Evolutionary conservation across 2,797 vertebrate species (phyloP), one percentile per base, ranked within the genome.

Genomic region (Natrix natrix): DNA sequence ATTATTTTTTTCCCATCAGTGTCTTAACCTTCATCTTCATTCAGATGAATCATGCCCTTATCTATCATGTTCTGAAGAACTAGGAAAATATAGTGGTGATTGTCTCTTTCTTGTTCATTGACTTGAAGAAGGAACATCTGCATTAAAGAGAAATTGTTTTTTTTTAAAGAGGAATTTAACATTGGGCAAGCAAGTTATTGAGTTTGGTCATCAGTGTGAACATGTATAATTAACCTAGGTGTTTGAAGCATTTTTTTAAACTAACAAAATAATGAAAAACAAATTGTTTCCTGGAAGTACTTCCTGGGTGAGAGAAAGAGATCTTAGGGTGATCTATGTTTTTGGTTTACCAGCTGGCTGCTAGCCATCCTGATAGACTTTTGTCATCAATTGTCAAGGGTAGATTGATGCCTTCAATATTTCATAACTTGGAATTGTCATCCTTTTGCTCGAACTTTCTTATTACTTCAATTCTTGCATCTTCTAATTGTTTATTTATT

Each of bases 11-110:
- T 97, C 95, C 97, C 14, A 32, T 95, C 93, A 97, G 95, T 97
- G 95, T 97, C 97, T 93, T 97, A 97, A 97, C 97, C 96, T 98
- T 97, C 97, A 97, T 97, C 96, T 95, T 94, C 37, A 48, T 48
- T 48, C 74, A 43, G 94, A 97, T 97, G 97, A 98, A 98, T 97
- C 98, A 98, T 94, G 89, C 95, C 95, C 97, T 97, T 97, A 94
- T 95, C 96, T 95, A 89, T n/a, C 97, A 96, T 97, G 91, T 94
- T 94, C 95, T 93, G 5, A 92, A 74, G 10, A 94, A 96, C 95
- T 0, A 0, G 37, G 37, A 83, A 24, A 83, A 83, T 43, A 83
- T 24, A 43, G 8, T 24, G 20, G 8, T 48, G 37, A 83, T 83
- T 22, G 16, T 43, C 17, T 22, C 32, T 78, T 43, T 22, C 74